Evolutionary conservation across 2,797 vertebrate genomes (phyloP), one percentile per base, ranked within the genome.

Genomic region (Trachops cirrhosus): DNA sequence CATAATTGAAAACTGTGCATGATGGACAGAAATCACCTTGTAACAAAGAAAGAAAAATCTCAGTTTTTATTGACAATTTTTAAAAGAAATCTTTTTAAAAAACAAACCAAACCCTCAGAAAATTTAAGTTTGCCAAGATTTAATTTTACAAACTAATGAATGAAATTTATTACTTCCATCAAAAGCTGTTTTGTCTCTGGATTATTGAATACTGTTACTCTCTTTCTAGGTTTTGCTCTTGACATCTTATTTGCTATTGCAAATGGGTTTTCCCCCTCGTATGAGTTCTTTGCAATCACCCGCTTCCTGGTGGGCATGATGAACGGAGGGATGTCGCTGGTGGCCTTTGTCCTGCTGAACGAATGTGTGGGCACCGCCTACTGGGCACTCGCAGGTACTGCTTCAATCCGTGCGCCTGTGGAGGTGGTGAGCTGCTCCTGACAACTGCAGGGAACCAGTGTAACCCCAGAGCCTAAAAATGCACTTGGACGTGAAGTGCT

Each of bases 261-360:
- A 96, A 99, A 98, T 84, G 99, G 98, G 59, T 97, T 99, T 87
- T 98, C 99, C 4, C 99, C 98, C 4, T 98, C 98, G 0, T 99
- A 98, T 4, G 98, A 98, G 54, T 98, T 99, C 95, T 99, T 99
- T 79, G 98, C 98, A 1, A 0, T 95, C 73, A 98, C 98, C 75
- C 98, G 99, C 59, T 99, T 99, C 97, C 92, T 98, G 94, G 99
- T 99, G 48, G 99, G 99, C 44, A 16, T 98, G 89, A 99, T 98
- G 98, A 99, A 99, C 73, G 99, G 99, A 88, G 99, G 99, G 77
- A 99, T 99, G 98, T 98, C 98, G 0, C 98, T 99, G 95, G 98
- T 99, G 92, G 98, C 98, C 93, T 99, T 99, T 97, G 99, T 99
- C 93, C 97, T 99, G 0, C 98, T 99, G 59, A 99, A 99, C 39